phyloP scores from a whole-genome alignment of 1,140 invertebrate genomes.

The Ceratitis capitata region DNA sequence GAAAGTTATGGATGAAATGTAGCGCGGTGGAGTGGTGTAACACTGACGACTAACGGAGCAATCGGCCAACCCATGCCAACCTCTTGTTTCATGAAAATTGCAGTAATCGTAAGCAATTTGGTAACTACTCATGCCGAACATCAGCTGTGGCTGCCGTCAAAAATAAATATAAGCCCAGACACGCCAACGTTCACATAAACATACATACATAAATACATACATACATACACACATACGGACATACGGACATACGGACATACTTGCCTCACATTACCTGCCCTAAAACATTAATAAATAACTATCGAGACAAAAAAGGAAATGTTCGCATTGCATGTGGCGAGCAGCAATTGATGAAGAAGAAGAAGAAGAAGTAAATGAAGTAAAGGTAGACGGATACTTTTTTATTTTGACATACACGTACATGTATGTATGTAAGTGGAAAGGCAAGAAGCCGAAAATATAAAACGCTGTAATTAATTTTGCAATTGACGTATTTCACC shows the following conservation, averaged over 20 bases:
- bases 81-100: slow-evolving; percentile 15
- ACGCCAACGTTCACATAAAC: too few relatives aligned
- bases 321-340: neutral
- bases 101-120: slow-evolving; percentile 37
- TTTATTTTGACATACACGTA: too few relatives aligned
- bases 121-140: slow-evolving; percentile 32
- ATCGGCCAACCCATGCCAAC: slow-evolving; percentile 1
- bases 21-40: neutral
- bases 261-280: neutral
- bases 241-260: neutral
- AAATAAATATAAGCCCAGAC: neutral
- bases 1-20: neutral
- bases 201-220: too few relatives aligned
- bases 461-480: slow-evolving; percentile 24
- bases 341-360: neutral
- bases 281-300: slow-evolving; percentile 6
- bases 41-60: neutral
- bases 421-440: too few relatives aligned
- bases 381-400: neutral
- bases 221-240: neutral
- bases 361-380: neutral
- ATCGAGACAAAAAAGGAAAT: neutral
- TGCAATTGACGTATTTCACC: neutral
- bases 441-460: neutral
- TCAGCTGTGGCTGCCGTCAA: neutral